A percentile compares a stretch with the other conserved stretches of the same genome.
Evolutionary conservation across 2,113 vertebrate genomes (phyloP).

Genomic region (Peromyscus leucopus): DNA sequence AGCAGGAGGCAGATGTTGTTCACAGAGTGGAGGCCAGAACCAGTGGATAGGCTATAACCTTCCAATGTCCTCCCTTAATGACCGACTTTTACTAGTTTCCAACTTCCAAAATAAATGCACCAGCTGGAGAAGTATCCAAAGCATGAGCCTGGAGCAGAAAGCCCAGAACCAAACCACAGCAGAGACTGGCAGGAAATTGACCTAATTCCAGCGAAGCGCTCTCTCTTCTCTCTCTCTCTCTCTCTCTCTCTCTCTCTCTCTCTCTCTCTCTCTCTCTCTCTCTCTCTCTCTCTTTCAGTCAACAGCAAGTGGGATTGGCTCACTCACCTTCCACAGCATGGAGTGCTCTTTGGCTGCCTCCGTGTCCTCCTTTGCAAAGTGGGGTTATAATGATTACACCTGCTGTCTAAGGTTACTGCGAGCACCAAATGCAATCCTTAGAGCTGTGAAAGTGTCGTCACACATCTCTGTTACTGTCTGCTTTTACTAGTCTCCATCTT

Average conservation of each 20-base stretch:
- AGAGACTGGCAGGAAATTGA: fast-evolving
- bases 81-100: background rate
- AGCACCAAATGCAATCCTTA: background rate
- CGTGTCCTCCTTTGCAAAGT: background rate
- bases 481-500: background rate
- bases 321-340: background rate
- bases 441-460: background rate
- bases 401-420: background rate
- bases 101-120: background rate
- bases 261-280: conserved; percentile 1
- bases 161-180: background rate
- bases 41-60: background rate
- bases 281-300: background rate
- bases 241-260: background rate
- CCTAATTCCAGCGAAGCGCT: background rate
- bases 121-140: background rate
- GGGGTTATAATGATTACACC: background rate
- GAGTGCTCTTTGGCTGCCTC: background rate
- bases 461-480: background rate
- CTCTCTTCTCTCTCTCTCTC: background rate
- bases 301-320: fast-evolving
- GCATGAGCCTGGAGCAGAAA: too few species aligned
- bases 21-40: background rate
- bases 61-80: background rate
- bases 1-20: background rate